Evolutionary conservation across 2,888 invertebrate genomes (phyloP).

Genomic region (Proisotoma minuta): DNA sequence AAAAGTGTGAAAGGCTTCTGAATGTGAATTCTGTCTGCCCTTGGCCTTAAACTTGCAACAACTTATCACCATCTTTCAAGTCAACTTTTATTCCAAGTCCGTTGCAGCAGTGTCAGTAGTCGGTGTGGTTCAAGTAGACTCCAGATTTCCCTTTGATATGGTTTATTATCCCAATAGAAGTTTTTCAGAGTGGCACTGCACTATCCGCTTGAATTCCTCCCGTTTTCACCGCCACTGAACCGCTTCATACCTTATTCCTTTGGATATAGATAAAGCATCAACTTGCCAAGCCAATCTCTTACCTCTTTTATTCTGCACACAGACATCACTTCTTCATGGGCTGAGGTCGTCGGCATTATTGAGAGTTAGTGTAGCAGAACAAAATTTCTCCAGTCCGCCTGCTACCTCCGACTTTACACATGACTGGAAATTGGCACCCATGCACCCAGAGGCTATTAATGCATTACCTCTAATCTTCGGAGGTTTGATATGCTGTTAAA

Average conservation of each 20-base stretch:
- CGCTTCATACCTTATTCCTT: background rate
- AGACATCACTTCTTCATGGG: too few species aligned
- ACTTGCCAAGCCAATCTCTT: too few species aligned
- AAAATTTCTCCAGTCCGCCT: background rate
- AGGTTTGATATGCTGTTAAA: too few species aligned
- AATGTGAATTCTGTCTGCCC: constrained; percentile 5
- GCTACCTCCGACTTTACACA: background rate
- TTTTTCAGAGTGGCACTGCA: background rate
- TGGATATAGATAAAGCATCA: background rate
- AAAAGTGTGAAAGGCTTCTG: background rate
- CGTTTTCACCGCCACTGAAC: background rate
- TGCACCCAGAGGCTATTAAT: background rate
- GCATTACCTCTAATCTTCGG: background rate
- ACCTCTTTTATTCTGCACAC: background rate
- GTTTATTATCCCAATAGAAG: background rate
- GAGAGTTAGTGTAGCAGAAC: background rate
- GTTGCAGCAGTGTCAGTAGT: background rate
- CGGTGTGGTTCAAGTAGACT: background rate
- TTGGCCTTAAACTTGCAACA: constrained; percentile 12
- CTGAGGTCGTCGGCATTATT: too few species aligned
- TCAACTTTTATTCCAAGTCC: background rate
- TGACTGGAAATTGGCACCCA: constrained; percentile 3
- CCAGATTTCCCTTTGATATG: background rate
- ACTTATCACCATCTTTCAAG: constrained; percentile 13
- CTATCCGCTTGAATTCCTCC: background rate